Evolutionary conservation across 2,113 vertebrate genomes (phyloP), one percentile per base, ranked within the genome.

Genomic region (Pleuronectes platessa): DNA sequence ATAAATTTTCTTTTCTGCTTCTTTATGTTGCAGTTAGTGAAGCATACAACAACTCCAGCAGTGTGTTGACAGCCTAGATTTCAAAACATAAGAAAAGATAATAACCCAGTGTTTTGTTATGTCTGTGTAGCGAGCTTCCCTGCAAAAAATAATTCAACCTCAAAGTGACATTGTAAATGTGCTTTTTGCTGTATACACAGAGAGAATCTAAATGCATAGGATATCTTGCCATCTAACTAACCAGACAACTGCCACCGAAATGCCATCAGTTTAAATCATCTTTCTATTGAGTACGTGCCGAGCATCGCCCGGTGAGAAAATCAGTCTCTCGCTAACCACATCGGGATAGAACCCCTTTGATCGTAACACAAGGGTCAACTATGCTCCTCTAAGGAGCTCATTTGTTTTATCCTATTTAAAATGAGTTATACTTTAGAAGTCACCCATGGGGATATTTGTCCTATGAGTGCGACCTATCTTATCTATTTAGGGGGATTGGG

Each of bases 391-490:
- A 59, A 87, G 60, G 79, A 71, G 42, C 58, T 81, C 20, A 21
- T 84, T 78, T 78, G 76, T 80, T 78, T 82, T 11, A 81, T 79
- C 49, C 61, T 31, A 51, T 79, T 66, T 68, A 24, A 71, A 74
- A 80, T 74, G 62, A 40, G 63, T 69, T 51, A 74, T 61, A 74
- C 68, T 70, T 60, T 42, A 27, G 14, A 59, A 24, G 35, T 35
- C 68, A 42, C 67, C 68, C 21, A n/a, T 71, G 71, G 40, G 71
- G 15, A 55, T 31, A 59, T 53, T 15, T 73, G 66, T 68, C 35
- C 62, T 40, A 26, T 49, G 20, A 68, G 60, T 78, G 65, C 64
- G 49, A 78, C 60, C 61, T 42, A 61, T 79, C 47, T 58, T 47
- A 61, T 79, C 47, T 58, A 60, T 64, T 76, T 59, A 71, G 26